Evolutionary conservation across 2,888 invertebrate genomes (phyloP).

Genomic region (Dasypogon diadema): DNA sequence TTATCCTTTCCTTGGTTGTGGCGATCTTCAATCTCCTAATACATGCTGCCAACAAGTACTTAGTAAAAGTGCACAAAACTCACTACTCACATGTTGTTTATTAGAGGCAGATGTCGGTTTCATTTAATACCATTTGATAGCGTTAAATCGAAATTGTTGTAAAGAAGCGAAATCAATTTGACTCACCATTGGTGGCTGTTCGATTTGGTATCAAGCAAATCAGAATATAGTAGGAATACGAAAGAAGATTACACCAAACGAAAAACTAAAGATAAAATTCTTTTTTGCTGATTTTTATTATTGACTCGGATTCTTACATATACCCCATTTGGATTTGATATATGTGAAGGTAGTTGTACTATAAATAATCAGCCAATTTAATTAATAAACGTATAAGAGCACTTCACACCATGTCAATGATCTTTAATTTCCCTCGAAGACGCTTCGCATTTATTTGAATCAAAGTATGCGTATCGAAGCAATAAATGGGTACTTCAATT

Average conservation of each 20-base stretch:
- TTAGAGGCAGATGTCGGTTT: neutral
- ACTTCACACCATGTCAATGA: slow-evolving; percentile 11
- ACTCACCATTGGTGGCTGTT: neutral
- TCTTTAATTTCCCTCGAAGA: slow-evolving; percentile 1
- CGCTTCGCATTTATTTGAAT: neutral
- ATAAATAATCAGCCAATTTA: slow-evolving; percentile 36
- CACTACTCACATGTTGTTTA: neutral
- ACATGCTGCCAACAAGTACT: neutral
- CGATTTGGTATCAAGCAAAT: neutral
- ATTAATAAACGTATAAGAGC: slow-evolving; percentile 16
- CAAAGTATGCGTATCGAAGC: neutral
- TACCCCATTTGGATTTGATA: neutral
- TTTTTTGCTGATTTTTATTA: neutral
- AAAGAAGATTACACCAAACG: neutral
- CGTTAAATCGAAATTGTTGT: slow-evolving; percentile 24
- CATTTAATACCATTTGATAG: slow-evolving; percentile 15
- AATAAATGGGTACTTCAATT: neutral
- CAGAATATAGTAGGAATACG: neutral
- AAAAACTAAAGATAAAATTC: neutral
- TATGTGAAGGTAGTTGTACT: slow-evolving; percentile 8
- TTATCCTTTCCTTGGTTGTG: neutral
- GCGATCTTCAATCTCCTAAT: neutral
- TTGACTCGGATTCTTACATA: neutral
- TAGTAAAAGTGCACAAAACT: neutral
- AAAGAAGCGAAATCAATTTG: slow-evolving; percentile 1